phyloP scores from a whole-genome alignment of 30 jellyfish, hydroid and myxozoan genomes.

The Catostylus mosaicus region DNA sequence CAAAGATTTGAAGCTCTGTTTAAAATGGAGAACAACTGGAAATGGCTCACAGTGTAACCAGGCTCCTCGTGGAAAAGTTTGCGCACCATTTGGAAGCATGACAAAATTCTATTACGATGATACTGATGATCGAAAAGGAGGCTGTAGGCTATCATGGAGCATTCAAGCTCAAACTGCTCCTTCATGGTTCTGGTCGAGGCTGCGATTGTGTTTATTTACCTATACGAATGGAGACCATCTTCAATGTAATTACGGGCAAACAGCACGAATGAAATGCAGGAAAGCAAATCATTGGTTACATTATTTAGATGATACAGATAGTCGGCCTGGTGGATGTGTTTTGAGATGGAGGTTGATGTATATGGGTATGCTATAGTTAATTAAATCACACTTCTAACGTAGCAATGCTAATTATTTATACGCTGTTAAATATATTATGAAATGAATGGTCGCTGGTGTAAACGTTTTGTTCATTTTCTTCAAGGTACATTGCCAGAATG shows the following conservation, averaged over 20 bases:
- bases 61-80: slow-evolving; percentile 33
- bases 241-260: slow-evolving; percentile 58
- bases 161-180: slow-evolving; percentile 54
- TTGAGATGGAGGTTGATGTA: slow-evolving; percentile 56
- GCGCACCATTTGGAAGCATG: slow-evolving; percentile 84
- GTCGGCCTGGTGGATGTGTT: slow-evolving; percentile 75
- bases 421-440: too few species aligned
- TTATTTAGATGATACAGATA: slow-evolving; percentile 63
- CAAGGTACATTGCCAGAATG: slow-evolving; percentile 62
- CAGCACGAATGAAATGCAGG: slow-evolving; percentile 26
- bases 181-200: slow-evolving; percentile 52
- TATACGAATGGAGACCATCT: slow-evolving; percentile 31
- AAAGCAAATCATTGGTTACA: slow-evolving; percentile 34
- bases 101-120: slow-evolving; percentile 62
- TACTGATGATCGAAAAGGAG: slow-evolving; percentile 70
- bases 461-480: neutral
- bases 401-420: too few species aligned
- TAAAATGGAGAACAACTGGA: slow-evolving; percentile 60
- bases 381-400: too few species aligned
- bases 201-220: slow-evolving; percentile 29
- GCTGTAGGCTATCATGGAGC: slow-evolving; percentile 73
- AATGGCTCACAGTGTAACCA: slow-evolving; percentile 58
- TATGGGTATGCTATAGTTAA: slow-evolving; percentile 35
- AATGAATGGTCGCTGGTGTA: neutral
- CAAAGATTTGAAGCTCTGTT: slow-evolving; percentile 50